These are phyloP conservation scores for Nesidiocoris tenuis DNA, from an alignment of 2,888 invertebrate genomes.

Conservation along the genomic window DNA sequence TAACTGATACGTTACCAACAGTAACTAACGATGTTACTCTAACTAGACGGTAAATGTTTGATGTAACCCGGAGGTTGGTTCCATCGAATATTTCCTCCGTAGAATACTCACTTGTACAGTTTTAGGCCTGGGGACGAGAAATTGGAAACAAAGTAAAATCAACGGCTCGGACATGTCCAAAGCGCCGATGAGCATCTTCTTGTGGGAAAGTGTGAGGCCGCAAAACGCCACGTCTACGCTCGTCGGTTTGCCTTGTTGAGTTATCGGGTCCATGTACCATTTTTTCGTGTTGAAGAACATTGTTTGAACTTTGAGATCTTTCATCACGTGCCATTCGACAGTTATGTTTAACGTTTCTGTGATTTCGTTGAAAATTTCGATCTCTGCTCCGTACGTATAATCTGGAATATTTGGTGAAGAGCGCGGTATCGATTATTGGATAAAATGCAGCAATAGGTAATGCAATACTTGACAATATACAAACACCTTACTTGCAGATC, in stretches of 20 bases:
- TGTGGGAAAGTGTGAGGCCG: constrained; percentile 32
- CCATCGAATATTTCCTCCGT: no score
- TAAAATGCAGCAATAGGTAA: no score
- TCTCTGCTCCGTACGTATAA: constrained; percentile 18
- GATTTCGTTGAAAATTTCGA: constrained; percentile 17
- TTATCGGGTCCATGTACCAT: constrained; percentile 32
- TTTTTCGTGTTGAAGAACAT: constrained; percentile 16
- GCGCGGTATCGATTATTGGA: no score
- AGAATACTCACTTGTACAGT: constrained; percentile 8
- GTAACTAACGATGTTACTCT: no score
- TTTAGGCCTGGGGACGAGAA: constrained; percentile 37
- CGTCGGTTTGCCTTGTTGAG: background rate
- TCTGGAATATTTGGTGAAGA: background rate
- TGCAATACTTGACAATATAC: no score
- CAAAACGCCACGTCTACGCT: constrained; percentile 41
- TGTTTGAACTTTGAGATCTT: background rate
- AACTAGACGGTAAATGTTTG: no score
- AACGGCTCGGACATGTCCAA: constrained; percentile 31
- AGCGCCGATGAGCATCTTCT: constrained; percentile 12
- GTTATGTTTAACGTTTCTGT: constrained; percentile 22
- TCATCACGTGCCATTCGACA: constrained; percentile 14
- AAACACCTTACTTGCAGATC: constrained; percentile 1
- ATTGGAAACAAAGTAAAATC: constrained; percentile 26
- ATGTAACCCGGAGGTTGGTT: no score
- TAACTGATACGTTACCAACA: no score